phyloP scores from a whole-genome alignment of 2,888 invertebrate species.

The Hemicrepidius hirtus region DNA sequence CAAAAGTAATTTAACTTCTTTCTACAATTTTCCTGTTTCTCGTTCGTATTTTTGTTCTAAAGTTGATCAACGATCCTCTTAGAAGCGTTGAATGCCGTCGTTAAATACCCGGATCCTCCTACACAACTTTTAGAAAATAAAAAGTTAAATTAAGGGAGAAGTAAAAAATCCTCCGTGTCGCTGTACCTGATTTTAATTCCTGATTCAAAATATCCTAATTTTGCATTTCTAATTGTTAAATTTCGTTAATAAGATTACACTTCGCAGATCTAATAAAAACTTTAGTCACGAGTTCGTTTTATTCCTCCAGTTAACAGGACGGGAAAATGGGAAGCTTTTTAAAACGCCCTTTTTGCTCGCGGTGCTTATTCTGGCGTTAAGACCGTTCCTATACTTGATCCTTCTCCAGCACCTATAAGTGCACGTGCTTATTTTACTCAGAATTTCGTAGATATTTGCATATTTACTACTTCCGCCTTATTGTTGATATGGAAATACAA shows the following conservation, averaged over 20 bases:
- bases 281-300: conserved; percentile 49
- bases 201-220: conserved; percentile 41
- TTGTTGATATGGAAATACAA: conserved; percentile 33
- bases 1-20: conserved; percentile 12
- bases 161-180: conserved; percentile 3
- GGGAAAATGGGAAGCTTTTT: conserved; percentile 30
- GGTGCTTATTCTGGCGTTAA: conserved; percentile 40
- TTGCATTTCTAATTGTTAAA: conserved; percentile 45
- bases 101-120: conserved; percentile 10
- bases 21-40: conserved; percentile 1
- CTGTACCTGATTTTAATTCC: conserved; percentile 22
- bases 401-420: conserved; percentile 37
- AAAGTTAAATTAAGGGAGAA: conserved; percentile 11
- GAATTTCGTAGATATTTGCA: conserved; percentile 34
- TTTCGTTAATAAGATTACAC: conserved; percentile 45
- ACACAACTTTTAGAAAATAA: conserved; percentile 7
- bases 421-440: conserved; percentile 43
- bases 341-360: conserved; percentile 38
- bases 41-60: conserved; percentile 15
- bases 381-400: conserved; percentile 28
- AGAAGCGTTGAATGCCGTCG: conserved; percentile 7
- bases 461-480: conserved; percentile 29
- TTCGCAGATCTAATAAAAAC: conserved; percentile 47
- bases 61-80: conserved; percentile 14
- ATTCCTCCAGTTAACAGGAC: conserved; percentile 41